Evolutionary conservation across 92 coral and sea anemone species (phyloP).

Genomic region (Bergia puertoricense): DNA sequence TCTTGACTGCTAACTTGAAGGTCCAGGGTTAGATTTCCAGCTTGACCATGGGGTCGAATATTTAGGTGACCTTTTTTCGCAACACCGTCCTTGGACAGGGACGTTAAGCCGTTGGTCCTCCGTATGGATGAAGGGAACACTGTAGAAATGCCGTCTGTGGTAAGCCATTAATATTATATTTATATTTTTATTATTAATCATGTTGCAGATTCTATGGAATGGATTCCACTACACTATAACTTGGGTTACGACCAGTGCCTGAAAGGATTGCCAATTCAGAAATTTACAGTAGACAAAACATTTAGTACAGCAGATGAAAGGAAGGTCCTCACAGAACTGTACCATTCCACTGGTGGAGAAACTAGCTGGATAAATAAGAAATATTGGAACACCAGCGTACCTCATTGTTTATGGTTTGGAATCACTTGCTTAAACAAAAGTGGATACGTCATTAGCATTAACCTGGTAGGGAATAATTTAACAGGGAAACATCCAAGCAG

Average conservation of each 20-base stretch:
- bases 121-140: no score
- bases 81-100: no score
- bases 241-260: constrained; percentile 35
- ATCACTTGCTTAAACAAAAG: constrained; percentile 56
- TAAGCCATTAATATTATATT: no score
- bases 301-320: constrained; percentile 60
- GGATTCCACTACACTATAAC: constrained; percentile 21
- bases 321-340: constrained; percentile 55
- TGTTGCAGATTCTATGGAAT: constrained; percentile 3
- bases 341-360: constrained; percentile 53
- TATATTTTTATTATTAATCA: no score
- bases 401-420: constrained; percentile 65
- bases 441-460: constrained; percentile 54
- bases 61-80: no score
- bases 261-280: constrained; percentile 32
- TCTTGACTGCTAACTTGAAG: no score
- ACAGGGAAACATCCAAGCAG: constrained; percentile 54
- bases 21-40: no score
- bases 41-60: no score
- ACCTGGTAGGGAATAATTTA: constrained; percentile 52
- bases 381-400: constrained; percentile 51
- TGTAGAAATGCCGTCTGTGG: no score
- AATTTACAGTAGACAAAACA: constrained; percentile 49
- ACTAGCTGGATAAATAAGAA: constrained; percentile 44
- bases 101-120: no score